Evolutionary conservation across 1,140 invertebrate species (phyloP).

Genomic region (Nymphalis io): DNA sequence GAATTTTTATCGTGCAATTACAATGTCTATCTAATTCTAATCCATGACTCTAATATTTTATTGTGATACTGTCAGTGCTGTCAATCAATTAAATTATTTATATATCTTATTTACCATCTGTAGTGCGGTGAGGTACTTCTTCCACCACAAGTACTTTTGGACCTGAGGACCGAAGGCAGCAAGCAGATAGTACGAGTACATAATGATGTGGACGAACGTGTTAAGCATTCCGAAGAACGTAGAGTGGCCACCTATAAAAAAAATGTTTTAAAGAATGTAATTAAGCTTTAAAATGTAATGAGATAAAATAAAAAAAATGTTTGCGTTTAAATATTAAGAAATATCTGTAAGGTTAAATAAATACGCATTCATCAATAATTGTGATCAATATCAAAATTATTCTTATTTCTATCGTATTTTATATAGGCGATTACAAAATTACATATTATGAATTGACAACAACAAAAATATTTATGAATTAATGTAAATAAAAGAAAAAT

Average conservation of each 20-base stretch:
- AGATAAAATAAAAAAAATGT: not conserved
- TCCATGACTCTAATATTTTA: not conserved
- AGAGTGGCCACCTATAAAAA: conserved; percentile 87
- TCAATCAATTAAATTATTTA: not conserved
- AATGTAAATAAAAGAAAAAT: too few species aligned
- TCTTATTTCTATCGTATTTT: too few species aligned
- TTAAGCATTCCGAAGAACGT: conserved; percentile 93
- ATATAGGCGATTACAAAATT: too few species aligned
- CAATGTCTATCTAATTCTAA: not conserved
- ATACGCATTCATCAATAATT: too few species aligned
- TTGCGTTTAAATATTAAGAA: not conserved
- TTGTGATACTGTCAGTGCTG: not conserved
- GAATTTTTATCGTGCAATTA: not conserved
- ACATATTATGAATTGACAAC: not conserved
- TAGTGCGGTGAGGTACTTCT: conserved; percentile 84
- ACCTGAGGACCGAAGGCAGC: conserved; percentile 91
- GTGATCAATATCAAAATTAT: too few species aligned
- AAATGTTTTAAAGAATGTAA: not conserved
- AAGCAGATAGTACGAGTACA: conserved; percentile 93
- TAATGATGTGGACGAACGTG: conserved; percentile 91
- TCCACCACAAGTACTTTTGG: conserved; percentile 89
- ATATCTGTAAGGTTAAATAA: too few species aligned
- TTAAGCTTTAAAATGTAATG: not conserved
- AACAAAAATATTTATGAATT: not conserved
- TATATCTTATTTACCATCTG: conserved; percentile 86